Base-by-base conservation (phyloP, 1,140 invertebrate species). In the Araneus ventricosus region DNA sequence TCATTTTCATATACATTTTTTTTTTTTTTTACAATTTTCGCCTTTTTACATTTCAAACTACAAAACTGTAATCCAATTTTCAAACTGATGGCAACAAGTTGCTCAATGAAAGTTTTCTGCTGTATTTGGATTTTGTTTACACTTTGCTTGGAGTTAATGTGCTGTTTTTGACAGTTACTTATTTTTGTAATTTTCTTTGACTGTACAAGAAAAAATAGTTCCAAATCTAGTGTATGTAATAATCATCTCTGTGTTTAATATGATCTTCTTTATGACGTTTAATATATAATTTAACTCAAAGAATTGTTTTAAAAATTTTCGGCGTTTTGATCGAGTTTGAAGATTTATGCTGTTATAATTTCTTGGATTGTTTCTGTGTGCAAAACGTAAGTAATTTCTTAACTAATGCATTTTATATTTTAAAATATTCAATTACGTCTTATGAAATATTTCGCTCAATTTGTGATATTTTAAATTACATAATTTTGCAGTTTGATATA, bases 71-170 rank as follows among this genome's bases (percentile, higher is more conserved):
- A 52, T 27, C 27, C 24, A 30, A n/a, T 67, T 59, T 67, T 8
- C 27, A n/a, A n/a, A 20, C 30, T 37, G 22, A 4, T 75, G 70
- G 70, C 70, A 75, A 75, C 70, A 75, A 75, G 14, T 22, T 37
- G 30, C 20, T 75, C 17, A 34, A 27, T 34, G 20, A 75, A 75
- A 75, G 70, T 75, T 75, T 75, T 37, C 27, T 34, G 34, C 30
- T 37, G 14, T 37, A 34, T 75, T 75, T 75, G 70, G 70, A 75
- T 75, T 75, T 30, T 75, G 70, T 75, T 75, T 75, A 75, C 70
- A 75, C 34, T 75, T 75, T 75, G 14, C 30, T 75, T 75, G 20
- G 17, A 3, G 30, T 75, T 37, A 20, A 75, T 17, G 4, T 75
- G 34, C 8, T 75, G 30, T 75, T 20, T 75, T 75, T 75, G 70